A percentile compares a stretch with the other conserved stretches of the same genome.
These are phyloP conservation scores for Eulemur rubriventer DNA, from an alignment of 2,797 vertebrate species.

Conservation along the genomic window DNA sequence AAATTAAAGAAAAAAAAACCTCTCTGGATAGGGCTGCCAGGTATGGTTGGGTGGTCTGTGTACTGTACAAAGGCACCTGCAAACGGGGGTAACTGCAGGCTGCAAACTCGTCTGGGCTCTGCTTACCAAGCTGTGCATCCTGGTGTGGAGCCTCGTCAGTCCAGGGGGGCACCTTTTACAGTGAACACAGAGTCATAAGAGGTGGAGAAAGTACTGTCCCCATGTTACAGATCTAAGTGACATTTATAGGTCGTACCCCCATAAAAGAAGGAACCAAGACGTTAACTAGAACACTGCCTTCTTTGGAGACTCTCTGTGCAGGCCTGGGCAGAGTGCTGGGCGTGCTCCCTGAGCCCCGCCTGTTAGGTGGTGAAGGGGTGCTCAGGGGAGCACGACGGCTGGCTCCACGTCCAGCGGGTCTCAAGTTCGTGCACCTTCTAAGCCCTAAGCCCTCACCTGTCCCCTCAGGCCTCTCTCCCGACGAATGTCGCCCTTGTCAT, in stretches of 20 bases:
- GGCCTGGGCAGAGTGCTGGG: background rate
- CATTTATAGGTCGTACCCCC: background rate
- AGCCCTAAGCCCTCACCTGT: background rate
- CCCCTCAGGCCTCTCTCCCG: background rate
- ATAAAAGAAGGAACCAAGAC: background rate
- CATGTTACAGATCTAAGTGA: background rate
- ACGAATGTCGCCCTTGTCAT: fast-evolving
- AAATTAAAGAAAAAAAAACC: background rate
- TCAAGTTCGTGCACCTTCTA: background rate
- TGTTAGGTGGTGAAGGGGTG: background rate
- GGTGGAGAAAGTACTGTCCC: background rate
- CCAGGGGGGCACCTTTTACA: background rate
- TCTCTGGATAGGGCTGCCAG: background rate
- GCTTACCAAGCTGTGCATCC: background rate
- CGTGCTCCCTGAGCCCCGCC: fast-evolving
- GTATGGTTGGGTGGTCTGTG: background rate
- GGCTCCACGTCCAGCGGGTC: background rate
- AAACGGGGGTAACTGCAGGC: fast-evolving
- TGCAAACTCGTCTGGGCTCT: background rate
- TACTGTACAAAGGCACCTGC: background rate
- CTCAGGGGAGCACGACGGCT: background rate
- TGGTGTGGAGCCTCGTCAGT: background rate
- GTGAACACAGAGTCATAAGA: background rate
- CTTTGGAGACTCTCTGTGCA: background rate
- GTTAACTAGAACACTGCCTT: background rate